Evolutionary conservation across 2,113 vertebrate species (phyloP).

Genomic region (Ceyx cyanopectus): DNA sequence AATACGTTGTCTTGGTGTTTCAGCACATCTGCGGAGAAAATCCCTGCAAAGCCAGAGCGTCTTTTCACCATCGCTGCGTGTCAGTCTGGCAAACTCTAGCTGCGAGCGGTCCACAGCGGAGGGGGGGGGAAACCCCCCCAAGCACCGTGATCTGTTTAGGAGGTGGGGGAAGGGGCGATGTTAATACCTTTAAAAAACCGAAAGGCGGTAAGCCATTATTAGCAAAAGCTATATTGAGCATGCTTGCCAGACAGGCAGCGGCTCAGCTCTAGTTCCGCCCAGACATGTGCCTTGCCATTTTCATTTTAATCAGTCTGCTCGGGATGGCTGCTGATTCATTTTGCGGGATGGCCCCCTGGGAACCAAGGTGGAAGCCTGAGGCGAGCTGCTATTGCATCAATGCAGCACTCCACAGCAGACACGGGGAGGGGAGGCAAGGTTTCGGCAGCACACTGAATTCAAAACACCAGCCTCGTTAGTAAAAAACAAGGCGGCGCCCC

Average conservation of each 20-base stretch:
- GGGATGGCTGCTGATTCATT: conserved; percentile 89
- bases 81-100: conserved; percentile 53
- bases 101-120: conserved; percentile 35
- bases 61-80: conserved; percentile 34
- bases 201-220: conserved; percentile 87
- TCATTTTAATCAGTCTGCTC: conserved; percentile 88
- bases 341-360: conserved; percentile 85
- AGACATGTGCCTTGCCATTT: conserved; percentile 88
- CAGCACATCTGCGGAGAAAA: conserved; percentile 30
- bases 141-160: conserved; percentile 5
- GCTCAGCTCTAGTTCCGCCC: conserved; percentile 82
- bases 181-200: conserved; percentile 76
- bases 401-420: conserved; percentile 74
- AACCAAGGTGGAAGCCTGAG: conserved; percentile 81
- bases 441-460: conserved; percentile 13
- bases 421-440: conserved; percentile 48
- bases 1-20: conserved; percentile 31
- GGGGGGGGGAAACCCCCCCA: background rate
- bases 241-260: conserved; percentile 89
- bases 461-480: conserved; percentile 31
- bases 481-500: background rate
- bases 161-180: conserved; percentile 43
- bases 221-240: conserved; percentile 90
- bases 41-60: conserved; percentile 35
- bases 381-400: conserved; percentile 77